Conservation (phyloP, 1,140 invertebrate genomes). For the Bombus terrestris region DNA sequence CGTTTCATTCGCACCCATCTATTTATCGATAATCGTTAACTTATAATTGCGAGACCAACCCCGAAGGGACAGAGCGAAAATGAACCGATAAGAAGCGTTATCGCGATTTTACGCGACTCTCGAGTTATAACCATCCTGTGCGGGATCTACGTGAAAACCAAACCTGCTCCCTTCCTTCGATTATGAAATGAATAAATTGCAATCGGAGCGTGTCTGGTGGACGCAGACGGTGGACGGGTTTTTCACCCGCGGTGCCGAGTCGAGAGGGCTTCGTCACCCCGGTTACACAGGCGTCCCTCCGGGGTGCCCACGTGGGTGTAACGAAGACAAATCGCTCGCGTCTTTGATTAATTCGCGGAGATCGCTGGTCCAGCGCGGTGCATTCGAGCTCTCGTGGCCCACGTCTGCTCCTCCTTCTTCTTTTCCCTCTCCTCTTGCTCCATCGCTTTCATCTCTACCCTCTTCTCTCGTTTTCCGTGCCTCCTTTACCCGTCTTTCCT, state of each 20-base stretch:
- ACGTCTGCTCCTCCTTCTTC: slow-evolving; percentile 3
- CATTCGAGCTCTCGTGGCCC: slow-evolving; percentile 34
- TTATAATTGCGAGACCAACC: background rate
- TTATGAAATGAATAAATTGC: slow-evolving; percentile 76
- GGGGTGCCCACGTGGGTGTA: slow-evolving; percentile 76
- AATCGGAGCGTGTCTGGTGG: slow-evolving; percentile 54
- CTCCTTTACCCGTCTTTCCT: background rate
- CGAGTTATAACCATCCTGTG: background rate
- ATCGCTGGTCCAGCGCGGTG: slow-evolving; percentile 52
- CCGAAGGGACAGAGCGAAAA: background rate
- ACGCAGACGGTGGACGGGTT: slow-evolving; percentile 51
- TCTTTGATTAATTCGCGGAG: slow-evolving; percentile 76
- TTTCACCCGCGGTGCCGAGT: slow-evolving; percentile 53
- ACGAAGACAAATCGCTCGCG: slow-evolving; percentile 78
- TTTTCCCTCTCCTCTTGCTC: no score
- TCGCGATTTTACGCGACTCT: background rate
- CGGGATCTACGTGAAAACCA: background rate
- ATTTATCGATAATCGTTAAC: slow-evolving; percentile 33
- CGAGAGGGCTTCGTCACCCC: slow-evolving; percentile 63
- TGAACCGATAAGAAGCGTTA: background rate
- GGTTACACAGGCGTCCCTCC: slow-evolving; percentile 67
- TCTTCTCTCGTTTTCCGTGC: slow-evolving; percentile 2
- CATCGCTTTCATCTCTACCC: background rate
- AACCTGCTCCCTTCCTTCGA: slow-evolving; percentile 5
- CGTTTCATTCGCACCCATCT: background rate